phyloP scores from a whole-genome alignment of 1,140 invertebrate species.

The Asbolus verrucosus region DNA sequence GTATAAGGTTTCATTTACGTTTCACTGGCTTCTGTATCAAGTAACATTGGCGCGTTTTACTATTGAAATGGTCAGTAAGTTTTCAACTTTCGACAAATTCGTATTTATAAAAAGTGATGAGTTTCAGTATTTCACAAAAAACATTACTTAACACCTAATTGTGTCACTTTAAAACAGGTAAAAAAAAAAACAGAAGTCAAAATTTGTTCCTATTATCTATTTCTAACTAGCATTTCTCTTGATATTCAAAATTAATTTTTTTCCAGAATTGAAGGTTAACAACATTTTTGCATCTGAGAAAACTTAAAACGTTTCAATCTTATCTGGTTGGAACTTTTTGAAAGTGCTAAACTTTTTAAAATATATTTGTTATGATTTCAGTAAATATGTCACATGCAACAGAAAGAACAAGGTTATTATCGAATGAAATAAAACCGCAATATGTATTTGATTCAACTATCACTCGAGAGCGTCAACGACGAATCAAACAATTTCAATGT shows the following conservation, averaged over 20 bases:
- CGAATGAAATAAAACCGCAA: conserved; percentile 66
- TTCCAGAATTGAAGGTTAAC: too few species aligned
- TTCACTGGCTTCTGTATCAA: conserved; percentile 54
- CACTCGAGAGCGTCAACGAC: conserved; percentile 69
- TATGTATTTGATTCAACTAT: conserved; percentile 75
- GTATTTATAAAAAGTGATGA: not conserved
- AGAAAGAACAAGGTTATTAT: conserved; percentile 61
- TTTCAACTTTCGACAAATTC: not conserved
- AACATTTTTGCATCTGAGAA: too few species aligned
- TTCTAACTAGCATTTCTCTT: too few species aligned
- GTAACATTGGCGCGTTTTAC: conserved; percentile 27
- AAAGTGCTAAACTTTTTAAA: too few species aligned
- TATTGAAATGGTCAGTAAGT: conserved; percentile 14
- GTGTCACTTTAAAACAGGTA: too few species aligned
- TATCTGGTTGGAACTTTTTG: too few species aligned
- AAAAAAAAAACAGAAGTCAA: too few species aligned
- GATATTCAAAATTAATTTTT: too few species aligned
- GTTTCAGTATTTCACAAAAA: not conserved
- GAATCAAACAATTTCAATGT: conserved; percentile 77
- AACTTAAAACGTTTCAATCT: too few species aligned
- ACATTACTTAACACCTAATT: too few species aligned
- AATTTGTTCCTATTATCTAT: too few species aligned
- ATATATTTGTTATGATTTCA: conserved; percentile 13
- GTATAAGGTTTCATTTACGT: conserved; percentile 53
- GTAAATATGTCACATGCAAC: conserved; percentile 48